phyloP scores from a whole-genome alignment of 1,140 invertebrate species.

The Gonatopus flavifemur region DNA sequence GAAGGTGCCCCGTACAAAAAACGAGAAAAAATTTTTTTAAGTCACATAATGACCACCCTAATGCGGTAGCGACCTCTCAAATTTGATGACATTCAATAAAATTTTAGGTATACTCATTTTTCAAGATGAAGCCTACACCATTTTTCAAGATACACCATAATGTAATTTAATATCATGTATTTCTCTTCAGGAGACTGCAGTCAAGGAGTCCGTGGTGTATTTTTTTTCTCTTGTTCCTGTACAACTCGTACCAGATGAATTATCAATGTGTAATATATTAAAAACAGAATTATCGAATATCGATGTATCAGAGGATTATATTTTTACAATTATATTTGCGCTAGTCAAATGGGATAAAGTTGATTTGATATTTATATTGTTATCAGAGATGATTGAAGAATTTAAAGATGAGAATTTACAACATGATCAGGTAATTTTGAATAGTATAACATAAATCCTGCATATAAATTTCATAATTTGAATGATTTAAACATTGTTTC shows the following conservation, averaged over 20 bases:
- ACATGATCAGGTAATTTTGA: background rate
- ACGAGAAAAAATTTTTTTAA: background rate
- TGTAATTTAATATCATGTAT: background rate
- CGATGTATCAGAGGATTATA: conserved; percentile 8
- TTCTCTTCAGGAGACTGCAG: conserved; percentile 18
- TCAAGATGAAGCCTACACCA: too few relatives aligned
- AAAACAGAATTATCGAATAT: conserved; percentile 13
- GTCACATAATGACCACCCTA: too few relatives aligned
- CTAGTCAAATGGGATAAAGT: conserved; percentile 27
- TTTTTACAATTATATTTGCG: conserved; percentile 23
- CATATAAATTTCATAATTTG: background rate
- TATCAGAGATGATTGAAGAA: conserved; percentile 8
- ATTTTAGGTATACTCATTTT: too few relatives aligned
- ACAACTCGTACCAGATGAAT: background rate
- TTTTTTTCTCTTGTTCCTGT: conserved; percentile 30
- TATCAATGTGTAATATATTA: conserved; percentile 4
- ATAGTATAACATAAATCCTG: background rate
- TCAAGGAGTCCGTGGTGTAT: conserved; percentile 24
- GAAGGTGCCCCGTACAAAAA: too few relatives aligned
- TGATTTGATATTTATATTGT: conserved; percentile 14
- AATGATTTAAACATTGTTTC: background rate
- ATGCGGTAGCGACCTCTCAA: too few relatives aligned
- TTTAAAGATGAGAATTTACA: background rate
- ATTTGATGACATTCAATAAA: too few relatives aligned
- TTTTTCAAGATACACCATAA: too few relatives aligned